A percentile compares a stretch with the other conserved stretches of the same genome.
Conservation (phyloP, 2,888 invertebrate genomes). For the Philereme transversata region DNA sequence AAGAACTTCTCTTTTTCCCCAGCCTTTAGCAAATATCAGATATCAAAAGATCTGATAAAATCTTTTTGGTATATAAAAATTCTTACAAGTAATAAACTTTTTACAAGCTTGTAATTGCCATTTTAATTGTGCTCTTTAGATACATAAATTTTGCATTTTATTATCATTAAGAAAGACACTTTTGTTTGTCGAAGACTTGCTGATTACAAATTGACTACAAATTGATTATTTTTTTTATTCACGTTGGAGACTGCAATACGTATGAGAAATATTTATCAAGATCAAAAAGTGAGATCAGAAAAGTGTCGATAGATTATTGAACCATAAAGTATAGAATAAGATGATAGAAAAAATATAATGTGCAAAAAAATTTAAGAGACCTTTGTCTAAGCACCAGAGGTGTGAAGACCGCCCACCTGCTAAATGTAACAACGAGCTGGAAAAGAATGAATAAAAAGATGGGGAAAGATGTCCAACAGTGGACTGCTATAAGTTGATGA, state of each 20-base stretch:
- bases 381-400: no score
- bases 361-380: no score
- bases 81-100: slow-evolving; percentile 57
- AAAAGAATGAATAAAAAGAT: no score
- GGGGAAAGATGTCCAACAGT: no score
- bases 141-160: slow-evolving; percentile 66
- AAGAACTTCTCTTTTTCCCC: slow-evolving; percentile 1
- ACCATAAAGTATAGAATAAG: no score
- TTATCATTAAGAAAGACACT: slow-evolving; percentile 70
- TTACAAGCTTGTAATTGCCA: slow-evolving; percentile 59
- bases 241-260: slow-evolving; percentile 1
- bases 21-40: slow-evolving; percentile 45
- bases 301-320: neutral
- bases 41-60: slow-evolving; percentile 52
- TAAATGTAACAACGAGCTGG: no score
- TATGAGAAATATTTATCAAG: neutral
- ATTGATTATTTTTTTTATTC: slow-evolving; percentile 37
- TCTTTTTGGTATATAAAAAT: slow-evolving; percentile 54
- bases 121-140: slow-evolving; percentile 61
- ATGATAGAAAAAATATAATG: no score
- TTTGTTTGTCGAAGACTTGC: slow-evolving; percentile 50
- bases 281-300: neutral
- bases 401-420: no score
- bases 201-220: slow-evolving; percentile 56
- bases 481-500: no score